Evolutionary conservation across 2,797 vertebrate genomes (phyloP).

Genomic region (Synanceia verrucosa): DNA sequence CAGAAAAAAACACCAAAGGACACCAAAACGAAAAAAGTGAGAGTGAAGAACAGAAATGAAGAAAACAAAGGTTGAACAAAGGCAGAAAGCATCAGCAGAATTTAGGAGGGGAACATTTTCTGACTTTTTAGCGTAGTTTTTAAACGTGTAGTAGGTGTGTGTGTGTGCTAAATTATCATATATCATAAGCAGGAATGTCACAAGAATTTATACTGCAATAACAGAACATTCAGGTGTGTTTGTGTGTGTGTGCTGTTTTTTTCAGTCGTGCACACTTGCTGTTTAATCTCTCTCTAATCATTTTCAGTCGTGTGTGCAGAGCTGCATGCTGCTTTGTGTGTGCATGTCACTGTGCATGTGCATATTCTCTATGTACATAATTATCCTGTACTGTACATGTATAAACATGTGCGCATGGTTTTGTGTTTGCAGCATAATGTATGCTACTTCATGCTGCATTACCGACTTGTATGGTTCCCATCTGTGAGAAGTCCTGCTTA

Average conservation of each 20-base stretch:
- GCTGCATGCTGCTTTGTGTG: slow-evolving; percentile 46
- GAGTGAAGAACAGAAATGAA: background rate
- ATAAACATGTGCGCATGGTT: background rate
- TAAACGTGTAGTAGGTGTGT: no score
- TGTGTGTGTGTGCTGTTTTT: background rate
- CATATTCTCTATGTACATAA: slow-evolving; percentile 3
- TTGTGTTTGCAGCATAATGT: slow-evolving; percentile 12
- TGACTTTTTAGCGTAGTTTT: background rate
- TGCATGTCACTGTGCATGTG: slow-evolving; percentile 7
- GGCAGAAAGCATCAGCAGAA: background rate
- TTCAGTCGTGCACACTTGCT: slow-evolving; percentile 30
- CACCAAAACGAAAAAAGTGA: background rate
- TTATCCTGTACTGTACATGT: background rate
- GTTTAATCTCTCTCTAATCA: slow-evolving; percentile 51
- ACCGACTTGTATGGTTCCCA: slow-evolving; percentile 63
- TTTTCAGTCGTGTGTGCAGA: slow-evolving; percentile 65
- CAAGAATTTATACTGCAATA: background rate
- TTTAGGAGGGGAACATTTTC: background rate
- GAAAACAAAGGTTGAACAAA: no score
- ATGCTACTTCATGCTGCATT: slow-evolving; percentile 27
- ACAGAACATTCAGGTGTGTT: background rate
- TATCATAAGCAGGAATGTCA: background rate
- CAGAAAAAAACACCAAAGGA: background rate
- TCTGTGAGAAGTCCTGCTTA: background rate
- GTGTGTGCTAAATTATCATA: background rate